These are phyloP conservation scores for Lasioglossum leucozonium DNA, from an alignment of 2,888 invertebrate genomes.

Conservation along the genomic window DNA sequence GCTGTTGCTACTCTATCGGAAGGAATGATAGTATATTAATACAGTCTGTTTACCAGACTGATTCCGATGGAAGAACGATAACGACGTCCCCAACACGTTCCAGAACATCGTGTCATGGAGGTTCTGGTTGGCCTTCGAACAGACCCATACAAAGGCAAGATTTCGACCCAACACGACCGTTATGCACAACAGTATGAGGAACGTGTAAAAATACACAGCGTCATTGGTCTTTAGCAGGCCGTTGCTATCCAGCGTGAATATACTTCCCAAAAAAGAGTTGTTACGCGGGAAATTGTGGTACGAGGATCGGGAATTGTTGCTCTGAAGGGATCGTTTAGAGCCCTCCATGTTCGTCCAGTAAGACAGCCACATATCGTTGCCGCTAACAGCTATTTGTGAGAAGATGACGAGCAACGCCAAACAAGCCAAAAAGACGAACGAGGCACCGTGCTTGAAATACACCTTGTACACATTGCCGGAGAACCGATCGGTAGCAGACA, in stretches of 20 bases:
- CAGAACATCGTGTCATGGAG: conserved; percentile 95
- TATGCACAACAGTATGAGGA: conserved; percentile 79
- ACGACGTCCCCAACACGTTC: conserved; percentile 90
- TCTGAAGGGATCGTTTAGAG: conserved; percentile 36
- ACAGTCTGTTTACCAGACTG: conserved; percentile 87
- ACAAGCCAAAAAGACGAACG: conserved; percentile 85
- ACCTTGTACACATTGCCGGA: conserved; percentile 83
- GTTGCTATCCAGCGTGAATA: conserved; percentile 68
- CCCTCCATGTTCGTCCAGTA: conserved; percentile 86
- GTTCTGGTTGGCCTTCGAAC: conserved; percentile 90
- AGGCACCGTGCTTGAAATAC: conserved; percentile 86
- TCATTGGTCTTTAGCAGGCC: conserved; percentile 68
- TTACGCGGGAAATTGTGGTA: conserved; percentile 54
- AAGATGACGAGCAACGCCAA: conserved; percentile 86
- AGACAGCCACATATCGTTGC: conserved; percentile 91
- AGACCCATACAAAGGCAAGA: conserved; percentile 90
- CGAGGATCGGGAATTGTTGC: neutral
- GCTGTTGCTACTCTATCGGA: neutral
- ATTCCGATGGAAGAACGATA: conserved; percentile 95
- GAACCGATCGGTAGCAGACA: conserved; percentile 83
- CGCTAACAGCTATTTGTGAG: conserved; percentile 88
- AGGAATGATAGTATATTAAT: neutral
- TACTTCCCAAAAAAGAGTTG: conserved; percentile 55
- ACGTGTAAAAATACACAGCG: conserved; percentile 82
- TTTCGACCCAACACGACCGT: conserved; percentile 86